Conservation (phyloP, 2,797 vertebrate species). For the Perodicticus potto region DNA sequence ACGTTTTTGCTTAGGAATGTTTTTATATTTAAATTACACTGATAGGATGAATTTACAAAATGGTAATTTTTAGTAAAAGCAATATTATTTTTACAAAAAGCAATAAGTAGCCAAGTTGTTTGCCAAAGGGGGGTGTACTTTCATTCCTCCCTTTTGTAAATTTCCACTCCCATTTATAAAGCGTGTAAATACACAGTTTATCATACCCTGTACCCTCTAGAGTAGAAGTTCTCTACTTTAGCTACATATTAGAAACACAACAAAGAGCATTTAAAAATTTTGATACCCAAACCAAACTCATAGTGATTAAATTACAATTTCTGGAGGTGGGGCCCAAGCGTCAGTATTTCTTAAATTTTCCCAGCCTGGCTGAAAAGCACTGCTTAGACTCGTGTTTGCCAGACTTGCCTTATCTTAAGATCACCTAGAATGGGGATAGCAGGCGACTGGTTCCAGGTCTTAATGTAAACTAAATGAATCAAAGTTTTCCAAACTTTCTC, state of each 20-base stretch:
- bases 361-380: background rate
- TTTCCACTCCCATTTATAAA: slow-evolving; percentile 1
- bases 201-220: background rate
- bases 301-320: slow-evolving; percentile 40
- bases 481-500: background rate
- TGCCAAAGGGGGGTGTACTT: background rate
- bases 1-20: background rate
- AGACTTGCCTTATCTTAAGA: background rate
- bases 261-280: background rate
- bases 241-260: background rate
- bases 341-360: background rate
- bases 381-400: background rate
- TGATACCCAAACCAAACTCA: background rate
- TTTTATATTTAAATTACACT: slow-evolving; percentile 12
- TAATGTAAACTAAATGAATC: background rate
- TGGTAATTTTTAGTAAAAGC: slow-evolving; percentile 18
- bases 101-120: background rate
- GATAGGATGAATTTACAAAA: background rate
- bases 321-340: background rate
- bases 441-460: background rate
- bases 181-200: background rate
- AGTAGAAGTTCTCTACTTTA: background rate
- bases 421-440: background rate
- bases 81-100: background rate
- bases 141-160: background rate